These are phyloP conservation scores for Colletes collaris DNA, from an alignment of 2,888 invertebrate genomes.

Conservation along the genomic window DNA sequence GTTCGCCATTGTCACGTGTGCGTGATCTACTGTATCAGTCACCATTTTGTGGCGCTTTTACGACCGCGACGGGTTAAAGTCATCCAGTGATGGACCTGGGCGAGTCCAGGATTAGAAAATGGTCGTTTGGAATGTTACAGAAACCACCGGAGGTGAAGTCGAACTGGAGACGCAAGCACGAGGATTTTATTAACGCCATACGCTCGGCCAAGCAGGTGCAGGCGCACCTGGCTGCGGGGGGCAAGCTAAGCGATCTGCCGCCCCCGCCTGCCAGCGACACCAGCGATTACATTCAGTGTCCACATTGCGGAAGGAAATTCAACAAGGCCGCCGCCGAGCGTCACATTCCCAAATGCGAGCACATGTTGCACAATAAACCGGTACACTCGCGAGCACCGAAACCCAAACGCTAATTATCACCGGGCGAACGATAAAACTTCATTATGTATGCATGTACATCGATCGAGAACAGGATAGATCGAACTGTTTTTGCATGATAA, in stretches of 20 bases:
- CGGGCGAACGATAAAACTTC: neutral
- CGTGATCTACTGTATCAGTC: too few relatives aligned
- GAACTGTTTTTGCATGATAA: neutral
- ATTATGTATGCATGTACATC: neutral
- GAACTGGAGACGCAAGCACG: conserved; percentile 96
- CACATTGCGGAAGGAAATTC: conserved; percentile 94
- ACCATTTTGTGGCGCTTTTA: too few relatives aligned
- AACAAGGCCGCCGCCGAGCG: conserved; percentile 93
- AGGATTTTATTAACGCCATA: conserved; percentile 95
- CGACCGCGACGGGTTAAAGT: too few relatives aligned
- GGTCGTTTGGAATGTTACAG: conserved; percentile 63
- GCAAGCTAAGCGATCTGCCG: conserved; percentile 93
- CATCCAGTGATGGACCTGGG: too few relatives aligned
- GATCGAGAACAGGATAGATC: conserved; percentile 28
- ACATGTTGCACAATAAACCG: conserved; percentile 91
- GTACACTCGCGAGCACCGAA: conserved; percentile 77
- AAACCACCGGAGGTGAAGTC: conserved; percentile 76
- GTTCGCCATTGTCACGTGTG: too few relatives aligned
- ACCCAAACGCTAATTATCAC: conserved; percentile 56
- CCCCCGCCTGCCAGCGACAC: conserved; percentile 95
- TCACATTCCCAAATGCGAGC: conserved; percentile 96
- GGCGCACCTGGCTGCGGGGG: conserved; percentile 91
- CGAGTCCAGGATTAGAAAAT: neutral
- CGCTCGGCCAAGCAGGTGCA: conserved; percentile 94
- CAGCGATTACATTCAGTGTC: conserved; percentile 95